Percentiles rank a stretch among this genome's conserved stretches.
Conservation (phyloP, 2,113 vertebrate species). For the Megatriorchis doriae region DNA sequence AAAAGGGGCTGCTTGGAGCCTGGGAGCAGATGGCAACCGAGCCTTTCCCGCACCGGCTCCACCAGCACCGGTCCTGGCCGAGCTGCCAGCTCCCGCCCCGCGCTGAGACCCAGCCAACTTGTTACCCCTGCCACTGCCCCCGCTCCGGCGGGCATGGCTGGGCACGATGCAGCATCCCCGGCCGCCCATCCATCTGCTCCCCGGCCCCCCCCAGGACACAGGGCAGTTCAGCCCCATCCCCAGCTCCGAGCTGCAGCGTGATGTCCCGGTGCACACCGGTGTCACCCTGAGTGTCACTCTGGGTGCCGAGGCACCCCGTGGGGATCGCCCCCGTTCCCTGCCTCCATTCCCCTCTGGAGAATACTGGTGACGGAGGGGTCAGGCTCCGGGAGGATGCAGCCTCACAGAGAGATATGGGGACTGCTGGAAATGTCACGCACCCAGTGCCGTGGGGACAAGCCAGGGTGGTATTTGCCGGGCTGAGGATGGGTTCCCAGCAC, state of each 20-base stretch:
- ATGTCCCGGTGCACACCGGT: too few relatives aligned
- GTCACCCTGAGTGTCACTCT: not conserved
- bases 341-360: not conserved
- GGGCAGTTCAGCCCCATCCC: not conserved
- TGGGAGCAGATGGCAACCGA: slow-evolving; percentile 45
- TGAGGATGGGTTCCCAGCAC: not conserved
- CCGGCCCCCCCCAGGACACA: accelerated
- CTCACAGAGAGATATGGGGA: accelerated
- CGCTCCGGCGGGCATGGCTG: not conserved
- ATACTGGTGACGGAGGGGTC: accelerated
- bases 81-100: not conserved
- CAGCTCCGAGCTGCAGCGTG: not conserved
- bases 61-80: not conserved
- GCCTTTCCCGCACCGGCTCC: not conserved
- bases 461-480: not conserved
- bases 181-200: not conserved
- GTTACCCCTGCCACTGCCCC: not conserved
- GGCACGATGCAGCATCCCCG: not conserved
- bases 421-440: not conserved
- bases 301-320: accelerated
- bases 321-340: not conserved
- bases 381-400: not conserved
- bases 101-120: not conserved
- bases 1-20: not conserved
- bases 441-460: accelerated